Conservation (phyloP, 2,113 vertebrate species). For the Hydrochoerus hydrochaeris region DNA sequence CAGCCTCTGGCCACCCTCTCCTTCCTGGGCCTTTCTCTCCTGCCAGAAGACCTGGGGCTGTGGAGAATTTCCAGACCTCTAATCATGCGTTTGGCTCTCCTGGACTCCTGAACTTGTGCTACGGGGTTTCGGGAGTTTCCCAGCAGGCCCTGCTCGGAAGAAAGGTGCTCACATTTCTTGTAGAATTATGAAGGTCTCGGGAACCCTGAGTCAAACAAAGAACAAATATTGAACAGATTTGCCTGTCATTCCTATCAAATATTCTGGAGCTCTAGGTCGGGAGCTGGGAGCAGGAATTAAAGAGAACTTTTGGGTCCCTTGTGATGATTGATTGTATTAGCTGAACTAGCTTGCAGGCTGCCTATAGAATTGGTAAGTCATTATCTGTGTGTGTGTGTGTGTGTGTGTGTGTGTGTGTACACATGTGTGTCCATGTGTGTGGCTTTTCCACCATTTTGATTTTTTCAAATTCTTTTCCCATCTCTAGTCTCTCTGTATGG, state of each 20-base stretch:
- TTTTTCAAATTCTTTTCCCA: neutral
- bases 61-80: neutral
- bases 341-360: neutral
- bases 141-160: fast-evolving
- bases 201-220: neutral
- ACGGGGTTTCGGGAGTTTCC: neutral
- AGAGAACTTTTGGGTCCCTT: neutral
- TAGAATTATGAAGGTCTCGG: neutral
- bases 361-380: neutral
- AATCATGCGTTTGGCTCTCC: neutral
- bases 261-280: neutral
- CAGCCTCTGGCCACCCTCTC: neutral
- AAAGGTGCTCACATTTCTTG: neutral
- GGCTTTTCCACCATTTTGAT: neutral
- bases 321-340: neutral
- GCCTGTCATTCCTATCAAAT: no score
- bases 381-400: neutral
- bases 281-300: neutral
- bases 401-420: neutral
- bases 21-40: no score
- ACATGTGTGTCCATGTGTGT: neutral
- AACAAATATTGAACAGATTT: neutral
- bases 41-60: no score
- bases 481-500: neutral
- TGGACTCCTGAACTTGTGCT: no score